phyloP scores from a whole-genome alignment of 1,140 invertebrate species.

The Theocolax elegans region DNA sequence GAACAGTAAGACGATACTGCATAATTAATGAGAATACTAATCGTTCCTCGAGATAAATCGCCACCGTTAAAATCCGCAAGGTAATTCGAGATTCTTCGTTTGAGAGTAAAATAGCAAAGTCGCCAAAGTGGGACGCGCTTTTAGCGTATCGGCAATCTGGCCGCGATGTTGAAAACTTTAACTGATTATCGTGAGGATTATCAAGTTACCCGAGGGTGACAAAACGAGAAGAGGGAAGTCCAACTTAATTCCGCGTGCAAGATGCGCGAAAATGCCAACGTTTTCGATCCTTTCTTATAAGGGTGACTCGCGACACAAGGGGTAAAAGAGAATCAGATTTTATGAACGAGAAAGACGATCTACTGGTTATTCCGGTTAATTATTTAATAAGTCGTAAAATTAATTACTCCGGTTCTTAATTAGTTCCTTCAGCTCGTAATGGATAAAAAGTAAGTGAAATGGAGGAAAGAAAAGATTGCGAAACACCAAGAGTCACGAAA shows the following conservation, averaged over 20 bases:
- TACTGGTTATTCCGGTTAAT: constrained; percentile 51
- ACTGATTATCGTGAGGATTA: constrained; percentile 53
- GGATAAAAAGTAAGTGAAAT: constrained; percentile 1
- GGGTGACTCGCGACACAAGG: background rate
- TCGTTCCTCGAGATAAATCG: background rate
- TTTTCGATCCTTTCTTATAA: background rate
- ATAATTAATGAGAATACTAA: constrained; percentile 15
- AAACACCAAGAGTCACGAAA: too few species aligned
- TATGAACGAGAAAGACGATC: constrained; percentile 27
- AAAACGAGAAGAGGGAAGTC: background rate
- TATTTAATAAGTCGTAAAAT: constrained; percentile 61
- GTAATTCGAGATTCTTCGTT: background rate
- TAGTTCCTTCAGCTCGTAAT: constrained; percentile 32
- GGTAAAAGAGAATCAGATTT: background rate
- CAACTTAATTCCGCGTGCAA: background rate
- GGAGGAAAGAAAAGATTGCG: too few species aligned
- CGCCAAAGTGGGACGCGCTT: background rate
- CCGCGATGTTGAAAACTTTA: constrained; percentile 47
- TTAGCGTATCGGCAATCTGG: background rate
- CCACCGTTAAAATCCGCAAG: background rate
- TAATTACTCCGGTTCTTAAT: constrained; percentile 55
- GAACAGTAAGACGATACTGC: background rate
- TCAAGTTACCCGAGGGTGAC: constrained; percentile 45
- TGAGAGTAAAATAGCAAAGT: background rate
- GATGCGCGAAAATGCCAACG: background rate